Conservation (phyloP, 2,797 vertebrate species). For the Erithacus rubecula region DNA sequence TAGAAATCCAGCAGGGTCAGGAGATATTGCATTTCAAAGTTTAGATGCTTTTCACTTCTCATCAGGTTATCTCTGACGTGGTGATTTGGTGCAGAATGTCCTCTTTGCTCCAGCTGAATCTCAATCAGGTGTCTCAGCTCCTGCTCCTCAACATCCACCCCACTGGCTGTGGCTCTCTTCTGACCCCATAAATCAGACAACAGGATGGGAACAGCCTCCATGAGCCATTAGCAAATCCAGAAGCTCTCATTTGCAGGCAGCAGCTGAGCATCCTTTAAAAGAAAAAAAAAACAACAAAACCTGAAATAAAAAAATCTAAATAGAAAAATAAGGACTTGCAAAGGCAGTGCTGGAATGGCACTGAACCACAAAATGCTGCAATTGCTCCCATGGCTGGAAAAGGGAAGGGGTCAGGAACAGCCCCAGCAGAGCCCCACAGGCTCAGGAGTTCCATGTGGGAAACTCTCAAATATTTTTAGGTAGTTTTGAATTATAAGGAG, state of each 20-base stretch:
- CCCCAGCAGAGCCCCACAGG: neutral
- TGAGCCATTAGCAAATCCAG: neutral
- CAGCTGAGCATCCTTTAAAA: neutral
- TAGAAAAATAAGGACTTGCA: neutral
- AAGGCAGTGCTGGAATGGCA: neutral
- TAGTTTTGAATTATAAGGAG: neutral
- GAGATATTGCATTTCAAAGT: neutral
- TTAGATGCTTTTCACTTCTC: neutral
- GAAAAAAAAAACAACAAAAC: neutral
- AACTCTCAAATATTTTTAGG: neutral
- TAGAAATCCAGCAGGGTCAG: neutral
- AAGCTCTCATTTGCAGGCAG: neutral
- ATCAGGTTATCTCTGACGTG: neutral
- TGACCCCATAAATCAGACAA: neutral
- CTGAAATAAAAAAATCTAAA: neutral
- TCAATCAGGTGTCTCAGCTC: neutral
- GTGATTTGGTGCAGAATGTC: neutral
- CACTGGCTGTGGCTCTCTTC: neutral
- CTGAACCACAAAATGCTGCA: neutral
- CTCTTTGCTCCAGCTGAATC: neutral
- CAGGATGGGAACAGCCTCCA: neutral
- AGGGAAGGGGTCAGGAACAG: neutral
- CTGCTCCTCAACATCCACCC: neutral
- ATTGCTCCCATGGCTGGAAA: neutral
- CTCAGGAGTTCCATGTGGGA: neutral